phyloP scores from a whole-genome alignment of 2,888 invertebrate genomes.

The Athripsodes cinereus region DNA sequence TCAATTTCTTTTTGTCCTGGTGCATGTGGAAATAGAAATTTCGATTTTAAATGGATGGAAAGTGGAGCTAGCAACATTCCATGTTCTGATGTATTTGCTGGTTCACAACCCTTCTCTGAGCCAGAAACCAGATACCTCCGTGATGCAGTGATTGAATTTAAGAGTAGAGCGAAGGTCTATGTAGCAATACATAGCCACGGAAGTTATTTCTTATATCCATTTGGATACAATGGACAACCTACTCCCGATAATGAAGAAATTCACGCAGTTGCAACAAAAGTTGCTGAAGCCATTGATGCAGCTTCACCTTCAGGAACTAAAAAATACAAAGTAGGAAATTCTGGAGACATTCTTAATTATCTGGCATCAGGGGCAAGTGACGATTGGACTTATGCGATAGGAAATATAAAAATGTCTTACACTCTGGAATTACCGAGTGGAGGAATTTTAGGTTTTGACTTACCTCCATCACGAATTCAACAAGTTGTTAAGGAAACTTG shows the following conservation, averaged over 20 bases:
- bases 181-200: constrained; percentile 72
- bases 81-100: constrained; percentile 58
- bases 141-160: constrained; percentile 43
- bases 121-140: constrained; percentile 55
- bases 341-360: constrained; percentile 47
- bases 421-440: constrained; percentile 61
- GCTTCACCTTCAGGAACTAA: constrained; percentile 37
- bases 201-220: constrained; percentile 60
- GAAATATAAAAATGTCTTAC: constrained; percentile 52
- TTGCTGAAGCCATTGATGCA: constrained; percentile 39
- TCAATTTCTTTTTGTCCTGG: constrained; percentile 51
- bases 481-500: constrained; percentile 56
- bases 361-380: constrained; percentile 57
- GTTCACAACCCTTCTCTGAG: constrained; percentile 59
- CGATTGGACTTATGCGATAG: constrained; percentile 56
- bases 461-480: constrained; percentile 49
- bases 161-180: constrained; percentile 54
- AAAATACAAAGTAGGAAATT: constrained; percentile 49
- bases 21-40: constrained; percentile 72
- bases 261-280: constrained; percentile 38
- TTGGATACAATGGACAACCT: constrained; percentile 54
- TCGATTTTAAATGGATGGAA: constrained; percentile 62
- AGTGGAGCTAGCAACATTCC: constrained; percentile 49
- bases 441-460: constrained; percentile 48
- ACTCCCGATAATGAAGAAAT: constrained; percentile 46